These are phyloP conservation scores for Ornithoptera alexandrae DNA, from an alignment of 2,888 invertebrate genomes.

Conservation along the genomic window DNA sequence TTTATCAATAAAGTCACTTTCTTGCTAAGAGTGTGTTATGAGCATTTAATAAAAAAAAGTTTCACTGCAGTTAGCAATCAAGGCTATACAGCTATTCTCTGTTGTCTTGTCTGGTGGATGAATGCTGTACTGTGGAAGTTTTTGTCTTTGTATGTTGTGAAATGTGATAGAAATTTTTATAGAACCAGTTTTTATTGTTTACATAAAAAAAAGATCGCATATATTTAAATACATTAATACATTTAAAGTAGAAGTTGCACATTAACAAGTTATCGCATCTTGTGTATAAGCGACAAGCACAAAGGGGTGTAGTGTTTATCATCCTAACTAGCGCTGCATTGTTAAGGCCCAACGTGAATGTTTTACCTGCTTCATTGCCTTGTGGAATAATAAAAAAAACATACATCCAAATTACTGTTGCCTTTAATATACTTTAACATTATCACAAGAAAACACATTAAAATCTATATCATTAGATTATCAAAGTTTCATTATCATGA, in stretches of 20 bases:
- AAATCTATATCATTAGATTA: background rate
- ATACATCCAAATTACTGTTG: background rate
- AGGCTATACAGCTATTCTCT: background rate
- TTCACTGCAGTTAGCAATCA: background rate
- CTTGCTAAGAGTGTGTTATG: too few species aligned
- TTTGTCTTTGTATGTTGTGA: slow-evolving; percentile 11
- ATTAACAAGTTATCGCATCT: background rate
- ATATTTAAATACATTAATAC: too few species aligned
- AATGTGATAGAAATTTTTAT: background rate
- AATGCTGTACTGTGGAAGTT: slow-evolving; percentile 4
- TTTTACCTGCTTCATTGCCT: too few species aligned
- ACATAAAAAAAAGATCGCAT: too few species aligned
- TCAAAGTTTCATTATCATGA: background rate
- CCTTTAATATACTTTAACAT: background rate
- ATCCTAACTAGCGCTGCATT: too few species aligned
- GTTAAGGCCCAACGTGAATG: too few species aligned
- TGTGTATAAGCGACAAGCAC: too few species aligned
- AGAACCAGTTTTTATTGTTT: background rate
- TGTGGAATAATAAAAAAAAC: too few species aligned
- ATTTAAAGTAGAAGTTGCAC: background rate
- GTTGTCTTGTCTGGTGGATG: background rate
- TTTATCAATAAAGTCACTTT: too few species aligned
- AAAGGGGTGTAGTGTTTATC: too few species aligned
- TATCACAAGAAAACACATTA: background rate
- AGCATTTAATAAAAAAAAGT: background rate